Conservation (phyloP, 2,888 invertebrate genomes). For the Panzeria rudis region DNA sequence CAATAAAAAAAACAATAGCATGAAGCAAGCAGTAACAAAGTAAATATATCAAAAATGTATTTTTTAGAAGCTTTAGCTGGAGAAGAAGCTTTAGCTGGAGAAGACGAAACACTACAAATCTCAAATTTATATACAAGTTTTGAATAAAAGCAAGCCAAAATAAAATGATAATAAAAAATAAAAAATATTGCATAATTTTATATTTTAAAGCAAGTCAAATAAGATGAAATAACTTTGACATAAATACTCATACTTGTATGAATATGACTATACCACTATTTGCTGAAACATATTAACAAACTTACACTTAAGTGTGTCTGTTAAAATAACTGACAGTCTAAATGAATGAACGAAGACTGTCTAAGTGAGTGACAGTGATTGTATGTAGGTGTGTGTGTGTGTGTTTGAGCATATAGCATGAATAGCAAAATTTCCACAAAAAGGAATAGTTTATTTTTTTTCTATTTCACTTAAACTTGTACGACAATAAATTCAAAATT, state of each 20-base stretch:
- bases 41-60: too few species aligned
- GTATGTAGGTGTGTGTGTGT: constrained; percentile 3
- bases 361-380: constrained; percentile 43
- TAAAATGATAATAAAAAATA: constrained; percentile 7
- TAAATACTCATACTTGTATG: not conserved
- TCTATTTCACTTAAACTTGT: constrained; percentile 30
- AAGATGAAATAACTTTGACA: constrained; percentile 43
- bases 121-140: not conserved
- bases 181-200: constrained; percentile 63
- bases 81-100: not conserved
- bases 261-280: not conserved
- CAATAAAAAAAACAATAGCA: constrained; percentile 23
- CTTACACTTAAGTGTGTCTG: constrained; percentile 29
- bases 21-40: constrained; percentile 14
- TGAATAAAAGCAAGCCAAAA: not conserved
- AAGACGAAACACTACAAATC: constrained; percentile 4
- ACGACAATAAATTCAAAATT: constrained; percentile 62
- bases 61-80: not conserved
- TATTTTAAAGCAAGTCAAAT: constrained; percentile 59
- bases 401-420: not conserved
- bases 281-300: not conserved
- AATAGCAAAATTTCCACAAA: constrained; percentile 18
- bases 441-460: constrained; percentile 18
- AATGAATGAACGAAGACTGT: constrained; percentile 44
- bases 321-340: constrained; percentile 46